These are phyloP conservation scores for Agrochola litura DNA, from an alignment of 2,888 invertebrate species.

Conservation along the genomic window DNA sequence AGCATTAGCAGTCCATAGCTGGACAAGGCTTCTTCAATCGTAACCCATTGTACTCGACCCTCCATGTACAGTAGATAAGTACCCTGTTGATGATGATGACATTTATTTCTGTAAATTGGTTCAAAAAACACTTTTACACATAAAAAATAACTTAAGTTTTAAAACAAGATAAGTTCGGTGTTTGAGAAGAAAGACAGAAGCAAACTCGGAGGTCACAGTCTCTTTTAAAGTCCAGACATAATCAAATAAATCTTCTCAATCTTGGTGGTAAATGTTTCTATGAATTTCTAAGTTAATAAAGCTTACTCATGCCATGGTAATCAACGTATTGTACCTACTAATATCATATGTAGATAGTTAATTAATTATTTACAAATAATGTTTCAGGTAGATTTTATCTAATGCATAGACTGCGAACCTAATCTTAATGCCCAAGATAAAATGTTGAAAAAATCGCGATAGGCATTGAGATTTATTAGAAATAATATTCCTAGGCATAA, in stretches of 20 bases:
- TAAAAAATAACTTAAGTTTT: too few relatives aligned
- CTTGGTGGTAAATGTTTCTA: background rate
- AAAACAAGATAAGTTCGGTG: too few relatives aligned
- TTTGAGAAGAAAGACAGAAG: background rate
- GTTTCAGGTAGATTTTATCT: background rate
- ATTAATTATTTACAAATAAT: background rate
- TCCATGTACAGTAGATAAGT: too few relatives aligned
- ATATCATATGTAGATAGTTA: background rate
- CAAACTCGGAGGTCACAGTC: too few relatives aligned
- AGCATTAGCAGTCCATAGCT: too few relatives aligned
- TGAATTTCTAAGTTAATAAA: background rate
- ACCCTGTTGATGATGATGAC: too few relatives aligned
- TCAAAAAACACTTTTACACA: too few relatives aligned
- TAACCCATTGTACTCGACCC: too few relatives aligned
- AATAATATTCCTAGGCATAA: background rate
- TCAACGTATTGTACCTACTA: background rate
- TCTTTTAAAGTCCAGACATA: too few relatives aligned
- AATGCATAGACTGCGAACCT: background rate
- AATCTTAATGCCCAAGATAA: background rate
- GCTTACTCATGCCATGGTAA: background rate
- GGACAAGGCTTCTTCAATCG: too few relatives aligned
- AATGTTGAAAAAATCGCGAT: background rate
- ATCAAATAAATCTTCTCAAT: background rate
- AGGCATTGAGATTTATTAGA: too few relatives aligned
- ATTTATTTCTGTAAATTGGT: too few relatives aligned